These are phyloP conservation scores for Drosophila leontia DNA, from an alignment of 1,140 invertebrate genomes.

Conservation along the genomic window DNA sequence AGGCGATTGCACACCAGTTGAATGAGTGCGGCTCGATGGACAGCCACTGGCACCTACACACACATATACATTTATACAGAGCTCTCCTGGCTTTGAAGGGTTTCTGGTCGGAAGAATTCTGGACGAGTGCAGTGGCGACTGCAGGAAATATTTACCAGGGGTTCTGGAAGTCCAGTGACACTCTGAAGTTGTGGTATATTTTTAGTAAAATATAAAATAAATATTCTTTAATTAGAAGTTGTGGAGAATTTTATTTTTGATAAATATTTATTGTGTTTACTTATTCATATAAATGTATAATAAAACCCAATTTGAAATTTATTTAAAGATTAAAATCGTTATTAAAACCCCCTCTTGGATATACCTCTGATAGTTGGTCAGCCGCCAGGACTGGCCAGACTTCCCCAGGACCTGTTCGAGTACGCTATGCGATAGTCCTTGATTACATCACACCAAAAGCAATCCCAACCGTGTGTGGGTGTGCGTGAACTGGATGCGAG, in stretches of 20 bases:
- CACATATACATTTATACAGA: neutral
- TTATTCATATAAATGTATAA: neutral
- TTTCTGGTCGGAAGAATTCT: conserved; percentile 1
- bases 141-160: neutral
- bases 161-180: neutral
- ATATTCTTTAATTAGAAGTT: neutral
- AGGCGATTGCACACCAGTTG: conserved; percentile 70
- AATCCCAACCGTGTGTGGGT: conserved; percentile 16
- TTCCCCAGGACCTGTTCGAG: conserved; percentile 25
- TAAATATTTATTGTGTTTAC: neutral
- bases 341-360: neutral
- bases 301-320: neutral
- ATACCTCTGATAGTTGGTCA: conserved; percentile 7
- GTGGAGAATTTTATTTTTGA: neutral
- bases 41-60: conserved; percentile 7
- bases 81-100: neutral
- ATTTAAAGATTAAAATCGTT: neutral
- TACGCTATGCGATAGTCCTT: conserved; percentile 66
- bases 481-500: conserved; percentile 22
- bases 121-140: conserved; percentile 6
- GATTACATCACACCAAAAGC: conserved; percentile 60
- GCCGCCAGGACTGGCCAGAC: conserved; percentile 3
- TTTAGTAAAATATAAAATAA: neutral
- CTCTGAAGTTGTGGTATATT: neutral
- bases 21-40: conserved; percentile 40